A percentile compares a stretch with the other conserved stretches of the same genome.
phyloP scores from a whole-genome alignment of 2,113 vertebrate genomes.

The Perca schrenkii region DNA sequence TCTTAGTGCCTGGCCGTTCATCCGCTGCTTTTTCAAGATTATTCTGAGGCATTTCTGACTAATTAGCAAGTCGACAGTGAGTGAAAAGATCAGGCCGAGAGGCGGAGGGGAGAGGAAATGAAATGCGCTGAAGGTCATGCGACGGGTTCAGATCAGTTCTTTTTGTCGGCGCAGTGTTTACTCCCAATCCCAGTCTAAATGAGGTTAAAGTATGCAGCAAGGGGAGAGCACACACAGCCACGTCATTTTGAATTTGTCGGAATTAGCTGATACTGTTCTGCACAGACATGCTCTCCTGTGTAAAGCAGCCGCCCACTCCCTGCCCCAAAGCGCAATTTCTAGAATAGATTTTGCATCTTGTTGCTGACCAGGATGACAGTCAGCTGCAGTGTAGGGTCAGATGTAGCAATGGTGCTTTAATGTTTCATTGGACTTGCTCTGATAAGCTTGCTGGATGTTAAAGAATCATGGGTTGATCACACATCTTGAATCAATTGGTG shows the following conservation, averaged over 20 bases:
- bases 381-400: slow-evolving; percentile 7
- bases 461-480: not conserved
- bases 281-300: slow-evolving; percentile 25
- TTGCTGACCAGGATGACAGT: slow-evolving; percentile 25
- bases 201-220: slow-evolving; percentile 54
- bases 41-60: slow-evolving; percentile 48
- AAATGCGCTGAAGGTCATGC: slow-evolving; percentile 29
- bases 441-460: not conserved
- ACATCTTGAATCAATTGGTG: not conserved
- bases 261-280: slow-evolving; percentile 57
- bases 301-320: slow-evolving; percentile 30
- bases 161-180: slow-evolving; percentile 13
- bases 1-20: slow-evolving; percentile 53
- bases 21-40: not conserved
- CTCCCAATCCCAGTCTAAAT: slow-evolving; percentile 39
- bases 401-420: not conserved
- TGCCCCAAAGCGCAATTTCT: slow-evolving; percentile 31
- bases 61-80: slow-evolving; percentile 48
- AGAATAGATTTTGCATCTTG: slow-evolving; percentile 34
- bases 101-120: slow-evolving; percentile 14
- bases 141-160: slow-evolving; percentile 26
- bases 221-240: slow-evolving; percentile 13
- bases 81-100: slow-evolving; percentile 33
- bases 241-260: slow-evolving; percentile 55
- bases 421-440: not conserved